A percentile compares a stretch with the other conserved stretches of the same genome.
Evolutionary conservation across 2,797 vertebrate genomes (phyloP).

Genomic region (Limosa lapponica): DNA sequence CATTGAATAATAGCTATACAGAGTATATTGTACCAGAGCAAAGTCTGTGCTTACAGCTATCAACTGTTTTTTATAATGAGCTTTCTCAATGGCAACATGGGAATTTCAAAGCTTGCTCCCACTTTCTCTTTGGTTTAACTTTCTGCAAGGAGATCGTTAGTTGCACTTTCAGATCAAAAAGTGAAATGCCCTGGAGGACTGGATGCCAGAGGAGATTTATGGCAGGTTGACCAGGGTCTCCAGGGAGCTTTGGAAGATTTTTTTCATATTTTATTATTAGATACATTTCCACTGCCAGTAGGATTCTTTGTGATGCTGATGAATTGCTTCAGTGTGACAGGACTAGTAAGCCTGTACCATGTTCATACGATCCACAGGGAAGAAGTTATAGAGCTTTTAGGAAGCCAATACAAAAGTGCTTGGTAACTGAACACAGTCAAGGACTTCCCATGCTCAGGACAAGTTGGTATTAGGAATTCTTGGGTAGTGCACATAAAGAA

Average conservation of each 20-base stretch:
- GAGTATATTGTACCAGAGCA: not conserved
- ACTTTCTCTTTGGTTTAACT: slow-evolving; percentile 14
- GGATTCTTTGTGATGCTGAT: not conserved
- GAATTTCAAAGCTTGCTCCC: not conserved
- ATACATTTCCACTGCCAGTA: not conserved
- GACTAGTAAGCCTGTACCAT: not conserved
- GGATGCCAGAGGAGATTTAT: slow-evolving; percentile 18
- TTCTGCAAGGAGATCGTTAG: slow-evolving; percentile 17
- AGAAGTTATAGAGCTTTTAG: not conserved
- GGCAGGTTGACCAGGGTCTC: not conserved
- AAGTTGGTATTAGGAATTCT: not conserved
- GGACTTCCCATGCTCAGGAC: not conserved
- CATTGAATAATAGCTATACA: not conserved
- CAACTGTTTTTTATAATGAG: not conserved
- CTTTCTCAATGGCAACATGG: not conserved
- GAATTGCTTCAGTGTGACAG: not conserved
- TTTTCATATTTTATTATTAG: slow-evolving; percentile 20
- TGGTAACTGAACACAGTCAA: not conserved
- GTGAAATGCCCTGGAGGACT: not conserved
- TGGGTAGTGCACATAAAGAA: not conserved
- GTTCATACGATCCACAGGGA: not conserved
- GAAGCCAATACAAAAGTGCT: not conserved
- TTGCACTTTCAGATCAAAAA: slow-evolving; percentile 40
- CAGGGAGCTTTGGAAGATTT: slow-evolving; percentile 7
- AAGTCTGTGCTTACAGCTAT: not conserved